Evolutionary conservation across 2,113 vertebrate genomes (phyloP).

Genomic region (Ctenomys sociabilis): DNA sequence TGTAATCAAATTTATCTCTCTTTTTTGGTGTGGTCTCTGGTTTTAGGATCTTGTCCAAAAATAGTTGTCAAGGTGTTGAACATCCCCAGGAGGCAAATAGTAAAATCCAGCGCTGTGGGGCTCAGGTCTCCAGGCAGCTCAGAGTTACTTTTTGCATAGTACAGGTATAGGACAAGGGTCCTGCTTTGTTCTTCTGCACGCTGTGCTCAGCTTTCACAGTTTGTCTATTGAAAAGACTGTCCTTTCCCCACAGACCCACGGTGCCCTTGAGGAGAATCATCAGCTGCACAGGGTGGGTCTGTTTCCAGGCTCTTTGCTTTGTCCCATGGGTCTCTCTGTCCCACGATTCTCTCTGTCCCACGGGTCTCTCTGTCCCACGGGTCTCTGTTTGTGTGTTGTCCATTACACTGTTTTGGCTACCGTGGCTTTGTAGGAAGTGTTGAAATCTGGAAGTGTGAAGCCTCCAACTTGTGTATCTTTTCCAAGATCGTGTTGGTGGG

Average conservation of each 20-base stretch:
- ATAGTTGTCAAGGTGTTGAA: not conserved
- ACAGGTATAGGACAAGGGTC: too few relatives aligned
- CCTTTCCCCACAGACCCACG: not conserved
- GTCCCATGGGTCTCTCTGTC: not conserved
- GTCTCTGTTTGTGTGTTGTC: not conserved
- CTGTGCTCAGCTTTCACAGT: not conserved
- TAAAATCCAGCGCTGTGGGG: not conserved
- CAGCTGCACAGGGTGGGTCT: not conserved
- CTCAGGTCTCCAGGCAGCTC: not conserved
- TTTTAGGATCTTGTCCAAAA: not conserved
- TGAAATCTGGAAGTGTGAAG: not conserved
- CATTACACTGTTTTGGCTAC: not conserved
- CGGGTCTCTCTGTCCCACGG: not conserved
- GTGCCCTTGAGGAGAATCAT: not conserved
- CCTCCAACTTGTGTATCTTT: not conserved
- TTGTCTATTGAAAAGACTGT: not conserved
- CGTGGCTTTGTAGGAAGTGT: not conserved
- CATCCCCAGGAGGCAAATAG: not conserved
- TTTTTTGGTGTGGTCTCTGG: not conserved
- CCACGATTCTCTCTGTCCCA: too few relatives aligned
- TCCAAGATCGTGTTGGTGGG: not conserved
- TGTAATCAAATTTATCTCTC: not conserved
- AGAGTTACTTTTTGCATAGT: not conserved
- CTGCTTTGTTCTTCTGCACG: not conserved
- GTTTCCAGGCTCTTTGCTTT: not conserved